Evolutionary conservation across 2,113 vertebrate species (phyloP), one percentile per base, ranked within the genome.

Genomic region (Eulemur macaco): DNA sequence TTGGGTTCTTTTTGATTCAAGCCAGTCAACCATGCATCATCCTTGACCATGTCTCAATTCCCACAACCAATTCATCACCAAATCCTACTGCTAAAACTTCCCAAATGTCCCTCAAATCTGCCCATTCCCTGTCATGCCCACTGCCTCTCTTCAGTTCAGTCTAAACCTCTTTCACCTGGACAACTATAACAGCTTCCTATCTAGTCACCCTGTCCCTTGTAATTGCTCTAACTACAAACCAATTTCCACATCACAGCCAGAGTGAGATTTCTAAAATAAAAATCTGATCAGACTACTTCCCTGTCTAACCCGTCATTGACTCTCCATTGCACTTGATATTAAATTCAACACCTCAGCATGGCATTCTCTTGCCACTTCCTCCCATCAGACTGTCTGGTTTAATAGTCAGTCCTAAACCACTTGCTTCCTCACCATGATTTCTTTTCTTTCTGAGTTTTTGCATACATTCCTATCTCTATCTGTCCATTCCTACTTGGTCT

Each of bases 251-350:
- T 17, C 18, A 58, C 13, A 94, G 29, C 64, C 45, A 86, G 86
- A 91, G 25, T 68, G 58, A 42, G 45, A 45, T 73, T 66, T 86
- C 88, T 82, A 93, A 86, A 92, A 58, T 71, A 82, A 71, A 86
- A 92, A 37, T 73, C 13, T 23, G 18, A 87, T 63, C 42, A 11
- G 50, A 27, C n/a, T n/a, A 42, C 56, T 92, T 89, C 63, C 34
- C 3, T 5, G n/a, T 68, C 54, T 29, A 31, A 73, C 1, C 50
- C 52, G 27, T 29, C 91, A 45, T 1, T 27, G 31, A 80, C 68
- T 78, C 45, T 63, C 23, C 80, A 9, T 5, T 80, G 68, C 17
- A 90, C 56, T 80, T 6, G 47, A 29, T 25, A 5, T 37, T 77
- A 89, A 88, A 52, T 7, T 13, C 27, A 25, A 8, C 6, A 54